Conservation (phyloP, 2,113 vertebrate genomes). For the Arizona elegans region DNA sequence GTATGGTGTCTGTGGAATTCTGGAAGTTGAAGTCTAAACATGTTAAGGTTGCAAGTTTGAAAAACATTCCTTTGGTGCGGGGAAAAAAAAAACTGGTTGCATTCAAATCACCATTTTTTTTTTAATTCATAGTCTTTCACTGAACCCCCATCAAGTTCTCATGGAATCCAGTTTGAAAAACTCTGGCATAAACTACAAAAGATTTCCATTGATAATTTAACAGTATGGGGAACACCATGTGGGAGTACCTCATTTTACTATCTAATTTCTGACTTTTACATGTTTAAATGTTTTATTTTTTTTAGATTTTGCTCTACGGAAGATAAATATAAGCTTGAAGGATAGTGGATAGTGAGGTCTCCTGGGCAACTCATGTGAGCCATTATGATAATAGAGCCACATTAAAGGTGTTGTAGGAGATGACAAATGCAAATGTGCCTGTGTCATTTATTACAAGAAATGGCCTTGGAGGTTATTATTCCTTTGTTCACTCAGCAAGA, state of each 20-base stretch:
- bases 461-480: background rate
- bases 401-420: conserved; percentile 20
- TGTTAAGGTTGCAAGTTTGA: background rate
- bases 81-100: background rate
- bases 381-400: conserved; percentile 19
- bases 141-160: background rate
- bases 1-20: background rate
- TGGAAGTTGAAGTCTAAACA: background rate
- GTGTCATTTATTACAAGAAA: background rate
- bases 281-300: background rate
- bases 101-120: background rate
- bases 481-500: background rate
- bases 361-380: conserved; percentile 13
- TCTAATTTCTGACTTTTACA: background rate
- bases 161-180: background rate
- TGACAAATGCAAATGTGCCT: background rate
- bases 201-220: background rate
- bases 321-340: background rate
- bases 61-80: background rate
- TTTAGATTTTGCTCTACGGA: background rate
- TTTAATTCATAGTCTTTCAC: background rate
- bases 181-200: background rate
- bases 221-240: background rate
- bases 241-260: background rate
- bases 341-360: conserved; percentile 10